A percentile compares a stretch with the other conserved stretches of the same genome.
phyloP scores from a whole-genome alignment of 2,797 vertebrate genomes.

The Enteromius radiatus region DNA sequence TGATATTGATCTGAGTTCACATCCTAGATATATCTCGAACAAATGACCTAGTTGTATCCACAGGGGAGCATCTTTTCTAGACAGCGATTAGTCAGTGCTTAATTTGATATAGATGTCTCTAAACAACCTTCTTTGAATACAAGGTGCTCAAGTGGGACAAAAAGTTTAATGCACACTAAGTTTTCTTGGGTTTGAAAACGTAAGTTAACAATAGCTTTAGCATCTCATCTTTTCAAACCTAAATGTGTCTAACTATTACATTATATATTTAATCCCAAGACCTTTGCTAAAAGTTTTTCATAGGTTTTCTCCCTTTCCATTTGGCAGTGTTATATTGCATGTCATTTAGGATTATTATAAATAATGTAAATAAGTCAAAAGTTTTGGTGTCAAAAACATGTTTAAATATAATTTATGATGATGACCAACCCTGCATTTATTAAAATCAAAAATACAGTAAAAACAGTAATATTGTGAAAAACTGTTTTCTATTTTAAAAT shows the following conservation, averaged over 20 bases:
- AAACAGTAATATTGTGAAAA: not conserved
- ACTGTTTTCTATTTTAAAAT: not conserved
- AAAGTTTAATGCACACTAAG: slow-evolving; percentile 3
- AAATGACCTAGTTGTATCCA: slow-evolving; percentile 73
- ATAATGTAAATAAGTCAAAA: not conserved
- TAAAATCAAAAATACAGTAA: too few relatives aligned
- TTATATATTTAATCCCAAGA: not conserved
- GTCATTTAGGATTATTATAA: not conserved
- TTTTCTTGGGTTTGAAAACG: not conserved
- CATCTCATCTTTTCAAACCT: not conserved
- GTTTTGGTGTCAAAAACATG: not conserved
- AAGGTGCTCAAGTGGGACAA: slow-evolving; percentile 12
- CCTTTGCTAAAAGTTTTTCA: not conserved
- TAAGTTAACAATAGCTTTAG: not conserved
- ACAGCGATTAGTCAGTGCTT: slow-evolving; percentile 73
- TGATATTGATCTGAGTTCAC: slow-evolving; percentile 73
- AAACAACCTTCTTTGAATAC: slow-evolving; percentile 45
- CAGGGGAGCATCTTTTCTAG: slow-evolving; percentile 66
- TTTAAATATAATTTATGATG: not conserved
- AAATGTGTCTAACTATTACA: not conserved
- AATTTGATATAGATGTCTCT: slow-evolving; percentile 58
- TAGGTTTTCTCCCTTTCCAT: not conserved
- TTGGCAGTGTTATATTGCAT: not conserved
- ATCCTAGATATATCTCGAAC: slow-evolving; percentile 73
- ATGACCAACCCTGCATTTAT: not conserved